These are phyloP conservation scores for Temnothorax unifasciatus DNA, from an alignment of 2,888 invertebrate species.

Conservation along the genomic window DNA sequence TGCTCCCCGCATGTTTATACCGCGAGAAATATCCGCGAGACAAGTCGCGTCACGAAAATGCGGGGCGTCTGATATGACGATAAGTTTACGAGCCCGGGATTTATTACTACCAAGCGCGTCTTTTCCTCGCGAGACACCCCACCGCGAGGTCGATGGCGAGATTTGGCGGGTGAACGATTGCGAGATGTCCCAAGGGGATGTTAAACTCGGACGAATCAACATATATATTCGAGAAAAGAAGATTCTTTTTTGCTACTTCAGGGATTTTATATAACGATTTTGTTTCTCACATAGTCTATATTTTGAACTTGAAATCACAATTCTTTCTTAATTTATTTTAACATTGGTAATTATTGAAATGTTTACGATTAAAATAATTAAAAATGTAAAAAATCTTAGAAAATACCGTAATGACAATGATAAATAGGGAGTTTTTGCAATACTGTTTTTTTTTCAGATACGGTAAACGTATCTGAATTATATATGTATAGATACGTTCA, in stretches of 20 bases:
- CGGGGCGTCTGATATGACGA: not conserved
- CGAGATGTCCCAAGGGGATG: not conserved
- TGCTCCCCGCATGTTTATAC: constrained; percentile 49
- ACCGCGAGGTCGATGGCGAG: not conserved
- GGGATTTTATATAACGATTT: not conserved
- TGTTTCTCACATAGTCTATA: not conserved
- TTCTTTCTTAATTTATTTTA: not conserved
- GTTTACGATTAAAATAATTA: not conserved
- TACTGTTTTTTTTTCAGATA: too few species aligned
- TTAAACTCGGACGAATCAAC: constrained; percentile 15
- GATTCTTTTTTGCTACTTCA: not conserved
- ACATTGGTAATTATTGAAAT: not conserved
- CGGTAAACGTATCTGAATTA: too few species aligned
- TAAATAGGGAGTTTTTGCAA: too few species aligned
- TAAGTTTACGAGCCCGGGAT: constrained; percentile 36
- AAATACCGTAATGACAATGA: not conserved
- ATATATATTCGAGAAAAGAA: not conserved
- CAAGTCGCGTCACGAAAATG: constrained; percentile 29
- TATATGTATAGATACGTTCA: too few species aligned
- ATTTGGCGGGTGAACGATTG: constrained; percentile 26
- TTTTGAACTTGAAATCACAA: not conserved
- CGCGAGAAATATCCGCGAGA: constrained; percentile 49
- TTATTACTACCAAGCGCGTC: constrained; percentile 30
- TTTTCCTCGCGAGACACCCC: not conserved
- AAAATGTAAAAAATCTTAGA: not conserved